phyloP scores from a whole-genome alignment of 2,888 invertebrate species.

The Osedax frankpressi region DNA sequence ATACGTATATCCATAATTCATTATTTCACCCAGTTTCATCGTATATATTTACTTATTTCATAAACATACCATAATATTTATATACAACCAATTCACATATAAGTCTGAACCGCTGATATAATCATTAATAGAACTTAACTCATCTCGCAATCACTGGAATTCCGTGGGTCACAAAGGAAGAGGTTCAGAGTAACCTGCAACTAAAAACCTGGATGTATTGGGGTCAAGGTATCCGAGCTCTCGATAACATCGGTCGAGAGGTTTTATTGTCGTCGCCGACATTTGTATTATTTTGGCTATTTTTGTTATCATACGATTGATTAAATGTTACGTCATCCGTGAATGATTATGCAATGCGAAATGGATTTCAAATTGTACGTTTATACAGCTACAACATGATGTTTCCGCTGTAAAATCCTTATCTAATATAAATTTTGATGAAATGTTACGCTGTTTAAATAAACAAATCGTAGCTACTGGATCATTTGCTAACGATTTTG shows the following conservation, averaged over 20 bases:
- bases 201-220: conserved; percentile 5
- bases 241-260: not conserved
- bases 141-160: not conserved
- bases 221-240: not conserved
- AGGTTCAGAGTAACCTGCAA: not conserved
- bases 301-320: no score
- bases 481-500: no score
- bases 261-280: not conserved
- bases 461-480: no score
- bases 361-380: no score
- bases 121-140: conserved; percentile 3
- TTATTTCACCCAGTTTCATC: not conserved
- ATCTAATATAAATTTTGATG: no score
- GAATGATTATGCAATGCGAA: no score
- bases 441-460: no score
- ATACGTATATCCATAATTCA: no score
- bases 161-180: conserved; percentile 1
- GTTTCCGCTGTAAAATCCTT: no score
- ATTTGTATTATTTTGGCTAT: not conserved
- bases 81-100: not conserved
- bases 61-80: not conserved
- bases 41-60: not conserved
- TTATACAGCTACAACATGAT: no score
- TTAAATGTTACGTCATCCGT: no score
- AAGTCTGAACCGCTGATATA: no score